Evolutionary conservation across 2,888 invertebrate species (phyloP).

Genomic region (Mellilla xanthometata): DNA sequence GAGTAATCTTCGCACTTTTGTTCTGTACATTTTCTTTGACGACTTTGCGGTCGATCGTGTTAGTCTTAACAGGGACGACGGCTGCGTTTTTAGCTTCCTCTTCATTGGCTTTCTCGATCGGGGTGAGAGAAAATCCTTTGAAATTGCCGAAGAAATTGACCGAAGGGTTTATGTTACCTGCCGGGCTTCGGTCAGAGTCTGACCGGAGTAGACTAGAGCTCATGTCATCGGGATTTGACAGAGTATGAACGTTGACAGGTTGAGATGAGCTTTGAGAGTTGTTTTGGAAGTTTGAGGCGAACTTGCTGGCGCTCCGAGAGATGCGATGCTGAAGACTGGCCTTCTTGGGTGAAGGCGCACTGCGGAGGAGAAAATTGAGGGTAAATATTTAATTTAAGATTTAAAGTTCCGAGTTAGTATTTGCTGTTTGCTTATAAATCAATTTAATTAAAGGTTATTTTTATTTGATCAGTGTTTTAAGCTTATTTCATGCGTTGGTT

Average conservation of each 20-base stretch:
- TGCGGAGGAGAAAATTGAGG: constrained; percentile 35
- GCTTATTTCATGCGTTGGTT: neutral
- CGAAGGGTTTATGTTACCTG: constrained; percentile 71
- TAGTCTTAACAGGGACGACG: constrained; percentile 12
- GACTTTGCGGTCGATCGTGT: constrained; percentile 17
- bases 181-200: constrained; percentile 73
- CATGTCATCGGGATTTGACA: constrained; percentile 86
- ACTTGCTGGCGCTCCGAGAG: constrained; percentile 72
- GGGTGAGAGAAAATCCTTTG: constrained; percentile 91
- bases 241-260: constrained; percentile 73
- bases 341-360: constrained; percentile 73
- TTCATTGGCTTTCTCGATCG: constrained; percentile 78
- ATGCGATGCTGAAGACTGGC: constrained; percentile 68
- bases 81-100: constrained; percentile 21
- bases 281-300: constrained; percentile 73
- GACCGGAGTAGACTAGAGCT: constrained; percentile 85
- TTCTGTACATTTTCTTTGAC: constrained; percentile 36
- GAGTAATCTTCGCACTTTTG: constrained; percentile 82
- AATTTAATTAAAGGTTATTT: too few species aligned
- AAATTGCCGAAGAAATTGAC: constrained; percentile 92
- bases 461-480: too few species aligned
- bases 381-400: too few species aligned
- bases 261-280: constrained; percentile 57
- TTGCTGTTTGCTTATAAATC: too few species aligned
- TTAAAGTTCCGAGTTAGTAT: too few species aligned